Percentiles rank a stretch among this genome's conserved stretches.
Evolutionary conservation across 2,888 invertebrate species (phyloP).

Genomic region (Lypha dubia): DNA sequence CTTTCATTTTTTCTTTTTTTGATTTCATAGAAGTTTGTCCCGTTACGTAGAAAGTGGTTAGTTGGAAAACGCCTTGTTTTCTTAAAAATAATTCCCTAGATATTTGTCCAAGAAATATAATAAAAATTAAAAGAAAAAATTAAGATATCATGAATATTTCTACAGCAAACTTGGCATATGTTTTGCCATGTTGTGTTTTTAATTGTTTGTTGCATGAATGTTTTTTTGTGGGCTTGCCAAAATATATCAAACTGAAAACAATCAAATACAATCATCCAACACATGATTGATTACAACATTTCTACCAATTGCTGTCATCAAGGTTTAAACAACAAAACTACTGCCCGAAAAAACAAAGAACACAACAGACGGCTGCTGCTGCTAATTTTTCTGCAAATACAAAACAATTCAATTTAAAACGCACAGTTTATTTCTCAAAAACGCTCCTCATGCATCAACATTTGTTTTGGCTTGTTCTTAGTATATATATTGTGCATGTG

Average conservation of each 20-base stretch:
- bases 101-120: background rate
- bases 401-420: constrained; percentile 52
- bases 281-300: constrained; percentile 79
- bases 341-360: constrained; percentile 23
- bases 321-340: constrained; percentile 75
- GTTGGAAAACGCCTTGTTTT: constrained; percentile 32
- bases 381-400: constrained; percentile 36
- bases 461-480: background rate
- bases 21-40: background rate
- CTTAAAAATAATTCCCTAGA: constrained; percentile 52
- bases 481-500: background rate
- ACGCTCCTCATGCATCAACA: constrained; percentile 25
- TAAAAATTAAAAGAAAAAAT: background rate
- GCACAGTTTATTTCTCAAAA: constrained; percentile 43
- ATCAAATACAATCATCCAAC: constrained; percentile 55
- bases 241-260: constrained; percentile 66
- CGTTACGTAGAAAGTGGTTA: constrained; percentile 44
- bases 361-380: constrained; percentile 39
- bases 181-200: constrained; percentile 61
- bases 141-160: constrained; percentile 15
- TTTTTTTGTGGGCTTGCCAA: constrained; percentile 63
- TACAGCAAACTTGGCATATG: constrained; percentile 46
- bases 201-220: constrained; percentile 50
- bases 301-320: constrained; percentile 82
- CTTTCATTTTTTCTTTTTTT: constrained; percentile 18